Base-by-base conservation (phyloP, 2,888 invertebrate genomes). In the Drosophila putrida region DNA sequence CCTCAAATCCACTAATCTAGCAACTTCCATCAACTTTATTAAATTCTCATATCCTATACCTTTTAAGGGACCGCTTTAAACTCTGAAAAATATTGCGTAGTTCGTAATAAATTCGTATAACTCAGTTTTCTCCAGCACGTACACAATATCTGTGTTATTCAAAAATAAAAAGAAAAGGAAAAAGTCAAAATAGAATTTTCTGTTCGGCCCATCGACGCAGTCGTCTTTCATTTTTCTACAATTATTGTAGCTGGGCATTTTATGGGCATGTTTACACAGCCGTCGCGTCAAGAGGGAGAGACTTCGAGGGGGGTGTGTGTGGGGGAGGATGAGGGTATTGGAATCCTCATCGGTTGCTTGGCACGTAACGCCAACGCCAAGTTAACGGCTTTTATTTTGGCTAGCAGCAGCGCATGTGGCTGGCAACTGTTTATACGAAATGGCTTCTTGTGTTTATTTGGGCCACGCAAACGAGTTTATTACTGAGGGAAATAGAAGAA, bases 401-500 rank as follows among this genome's bases (percentile, higher is more conserved):
- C 75, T 58, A 46, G 54, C 41, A 47, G 57, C 50, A 65, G 57
- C 61, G 57, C 62, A 63, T 75, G 67, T 47, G 63, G 66, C 57
- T 69, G 60, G 68, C 67, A 60, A 70, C 76, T 78, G 81, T 71
- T 71, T 73, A 82, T 65, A 60, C 31, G 47, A 61, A 70, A 72
- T 72, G 68, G 77, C 68, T 69, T 75, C 72, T 71, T 71, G 57
- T 78, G 69, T 80, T 82, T 84, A 82, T 83, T 85, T 82, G 86
- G 64, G 70, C 82, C 73, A 77, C 64, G 80, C 79, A 79, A 79
- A 85, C 86, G 83, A 85, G 84, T 85, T 85, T 85, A 85, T 85
- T 85, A 85, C 83, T 70, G 59, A 53, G 74, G 13, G 28, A 36
- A 80, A 80, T 76, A 65, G 73, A 55, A 71, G 76, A 79, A 86